Evolutionary conservation across 1,140 invertebrate species (phyloP).

Genomic region (Homarus americanus): DNA sequence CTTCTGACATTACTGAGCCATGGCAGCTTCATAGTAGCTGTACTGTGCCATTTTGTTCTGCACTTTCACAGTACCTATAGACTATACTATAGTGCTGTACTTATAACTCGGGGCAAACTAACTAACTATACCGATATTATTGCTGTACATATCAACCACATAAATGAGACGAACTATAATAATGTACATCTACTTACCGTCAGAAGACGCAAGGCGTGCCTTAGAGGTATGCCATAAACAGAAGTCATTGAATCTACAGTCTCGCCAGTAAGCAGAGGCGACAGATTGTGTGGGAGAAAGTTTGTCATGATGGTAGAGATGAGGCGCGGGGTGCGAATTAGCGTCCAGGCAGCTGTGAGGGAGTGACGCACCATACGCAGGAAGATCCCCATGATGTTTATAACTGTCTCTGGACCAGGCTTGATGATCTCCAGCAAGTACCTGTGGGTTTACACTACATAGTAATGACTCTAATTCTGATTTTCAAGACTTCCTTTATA

Average conservation of each 20-base stretch:
- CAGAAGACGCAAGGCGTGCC: constrained; percentile 59
- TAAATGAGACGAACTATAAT: background rate
- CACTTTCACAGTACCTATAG: too few species aligned
- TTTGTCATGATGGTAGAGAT: constrained; percentile 42
- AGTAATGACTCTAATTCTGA: background rate
- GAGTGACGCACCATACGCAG: constrained; percentile 68
- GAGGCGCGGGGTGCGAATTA: constrained; percentile 47
- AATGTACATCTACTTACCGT: constrained; percentile 41
- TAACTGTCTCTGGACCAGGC: constrained; percentile 61
- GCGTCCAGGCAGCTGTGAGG: constrained; percentile 65
- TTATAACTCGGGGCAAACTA: too few species aligned
- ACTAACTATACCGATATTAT: too few species aligned
- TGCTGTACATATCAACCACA: too few species aligned
- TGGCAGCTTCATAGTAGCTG: too few species aligned
- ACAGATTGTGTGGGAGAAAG: constrained; percentile 70
- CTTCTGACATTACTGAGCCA: too few species aligned
- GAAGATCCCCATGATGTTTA: constrained; percentile 57
- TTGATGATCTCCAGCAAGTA: constrained; percentile 65
- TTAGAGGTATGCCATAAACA: constrained; percentile 71
- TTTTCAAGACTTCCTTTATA: too few species aligned
- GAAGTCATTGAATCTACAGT: constrained; percentile 58
- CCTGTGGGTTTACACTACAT: constrained; percentile 1
- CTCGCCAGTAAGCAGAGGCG: constrained; percentile 57
- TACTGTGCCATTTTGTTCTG: too few species aligned
- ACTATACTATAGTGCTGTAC: too few species aligned